Percentiles rank a stretch among this genome's conserved stretches.
phyloP scores from a whole-genome alignment of 2,113 vertebrate species.

The Phrynocephalus versicolor region DNA sequence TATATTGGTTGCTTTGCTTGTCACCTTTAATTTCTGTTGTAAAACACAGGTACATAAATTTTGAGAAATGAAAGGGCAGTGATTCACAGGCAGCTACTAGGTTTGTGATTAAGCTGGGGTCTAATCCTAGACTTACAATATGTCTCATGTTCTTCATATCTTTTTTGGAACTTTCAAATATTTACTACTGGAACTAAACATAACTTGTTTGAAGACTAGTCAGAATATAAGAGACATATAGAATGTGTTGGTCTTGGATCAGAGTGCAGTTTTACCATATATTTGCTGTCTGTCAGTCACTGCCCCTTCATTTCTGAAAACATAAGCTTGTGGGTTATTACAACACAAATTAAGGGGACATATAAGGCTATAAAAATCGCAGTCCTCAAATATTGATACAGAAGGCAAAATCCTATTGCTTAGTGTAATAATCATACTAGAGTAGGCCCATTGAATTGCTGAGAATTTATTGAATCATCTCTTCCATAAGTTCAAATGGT shows the following conservation, averaged over 20 bases:
- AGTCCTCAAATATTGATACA: not conserved
- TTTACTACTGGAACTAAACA: not conserved
- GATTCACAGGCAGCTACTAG: too few species aligned
- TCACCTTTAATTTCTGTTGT: too few species aligned
- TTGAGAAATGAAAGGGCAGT: too few species aligned
- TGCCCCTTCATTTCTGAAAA: not conserved
- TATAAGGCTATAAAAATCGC: not conserved
- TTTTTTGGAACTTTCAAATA: not conserved
- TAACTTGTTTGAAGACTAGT: not conserved
- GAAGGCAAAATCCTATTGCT: not conserved
- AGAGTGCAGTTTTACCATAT: not conserved
- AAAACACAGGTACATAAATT: too few species aligned
- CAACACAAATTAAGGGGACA: not conserved
- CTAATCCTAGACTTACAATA: not conserved
- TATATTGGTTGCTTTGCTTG: not conserved
- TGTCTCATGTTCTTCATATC: not conserved
- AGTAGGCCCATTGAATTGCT: too few species aligned
- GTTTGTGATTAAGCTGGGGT: too few species aligned
- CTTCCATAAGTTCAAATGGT: too few species aligned
- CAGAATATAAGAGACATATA: not conserved
- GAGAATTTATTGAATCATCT: too few species aligned
- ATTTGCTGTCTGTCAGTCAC: not conserved
- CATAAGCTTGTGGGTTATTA: not conserved
- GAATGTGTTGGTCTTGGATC: not conserved
- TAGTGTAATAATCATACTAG: too few species aligned